Evolutionary conservation across 2,113 vertebrate genomes (phyloP), one percentile per base, ranked within the genome.

Genomic region (Myrmophylax atrothorax): DNA sequence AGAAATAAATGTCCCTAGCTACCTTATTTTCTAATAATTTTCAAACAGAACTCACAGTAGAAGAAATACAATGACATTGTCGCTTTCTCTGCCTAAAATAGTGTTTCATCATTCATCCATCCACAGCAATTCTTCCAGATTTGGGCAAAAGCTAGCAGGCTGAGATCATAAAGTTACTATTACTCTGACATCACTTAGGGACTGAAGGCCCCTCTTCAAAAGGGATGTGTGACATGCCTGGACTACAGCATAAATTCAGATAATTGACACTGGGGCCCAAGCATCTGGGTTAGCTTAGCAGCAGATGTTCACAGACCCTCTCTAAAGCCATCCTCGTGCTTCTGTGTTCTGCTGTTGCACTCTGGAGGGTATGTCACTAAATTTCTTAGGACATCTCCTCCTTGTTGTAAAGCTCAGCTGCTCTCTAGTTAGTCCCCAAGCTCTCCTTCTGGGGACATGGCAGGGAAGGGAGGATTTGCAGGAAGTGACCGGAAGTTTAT

Each of bases 261-360:
- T 93, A 93, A 93, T 90, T 95, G 88, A 73, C 90, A 23, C 79
- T 67, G 90, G 90, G 92, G 86, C 88, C 94, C 60, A n/a, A 84
- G 89, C 73, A 94, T 92, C 88, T 92, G 95, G 72, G 72, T 50
- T 93, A 79, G 78, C n/a, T 97, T 88, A 95, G 75, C 75, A 94
- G 47, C 94, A 93, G 93, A 90, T 14, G 24, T 84, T 93, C 89
- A 28, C 67, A 92, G 76, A 37, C 73, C 63, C 59, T 90, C 81
- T 78, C 86, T 44, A 89, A 92, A 90, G 72, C 86, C 68, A 75
- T 74, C 79, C 38, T 50, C 8, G 0, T 47, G 47, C 76, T 63
- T 47, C 79, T 78, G 79, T 35, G 59, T 18, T 80, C 72, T 84
- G 75, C 78, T 85, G 46, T 29, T 42, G 50, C 16, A 5, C 85